These are phyloP conservation scores for Chrysolina haemoptera DNA, from an alignment of 2,888 invertebrate species.

Conservation along the genomic window DNA sequence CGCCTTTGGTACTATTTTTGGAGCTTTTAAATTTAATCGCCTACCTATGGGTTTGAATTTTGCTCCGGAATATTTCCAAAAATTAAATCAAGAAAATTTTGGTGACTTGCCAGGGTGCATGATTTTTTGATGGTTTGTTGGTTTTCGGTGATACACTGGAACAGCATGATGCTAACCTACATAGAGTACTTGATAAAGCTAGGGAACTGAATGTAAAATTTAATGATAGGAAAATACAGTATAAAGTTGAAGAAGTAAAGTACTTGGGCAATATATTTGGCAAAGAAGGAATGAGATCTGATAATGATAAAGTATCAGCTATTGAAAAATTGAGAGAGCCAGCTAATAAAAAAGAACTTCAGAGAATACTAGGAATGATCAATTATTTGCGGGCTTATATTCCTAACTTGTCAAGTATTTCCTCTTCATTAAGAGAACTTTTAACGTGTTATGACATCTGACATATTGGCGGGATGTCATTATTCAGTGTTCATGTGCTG, in stretches of 20 bases:
- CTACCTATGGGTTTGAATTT: constrained; percentile 42
- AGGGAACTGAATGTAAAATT: background rate
- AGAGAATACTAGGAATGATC: constrained; percentile 28
- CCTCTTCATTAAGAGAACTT: constrained; percentile 25
- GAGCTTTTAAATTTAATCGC: constrained; percentile 36
- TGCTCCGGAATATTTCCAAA: constrained; percentile 35
- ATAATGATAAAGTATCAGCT: constrained; percentile 12
- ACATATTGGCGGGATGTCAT: too few species aligned
- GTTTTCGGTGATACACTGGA: background rate
- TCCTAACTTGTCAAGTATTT: constrained; percentile 27
- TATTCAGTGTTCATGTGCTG: too few species aligned
- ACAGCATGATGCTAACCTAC: background rate
- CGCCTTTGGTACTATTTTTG: too few species aligned
- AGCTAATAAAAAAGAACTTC: background rate
- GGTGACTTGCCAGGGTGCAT: constrained; percentile 18
- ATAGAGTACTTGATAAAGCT: background rate
- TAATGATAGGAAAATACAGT: too few species aligned
- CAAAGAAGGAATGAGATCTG: background rate
- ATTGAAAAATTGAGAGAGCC: background rate
- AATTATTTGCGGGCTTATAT: constrained; percentile 31
- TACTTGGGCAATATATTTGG: background rate
- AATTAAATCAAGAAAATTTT: too few species aligned
- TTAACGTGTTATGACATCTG: too few species aligned
- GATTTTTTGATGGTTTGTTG: constrained; percentile 22
- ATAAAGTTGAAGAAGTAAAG: background rate